Conservation (phyloP, 2,888 invertebrate species). For the Archaeoteleia sp. region DNA sequence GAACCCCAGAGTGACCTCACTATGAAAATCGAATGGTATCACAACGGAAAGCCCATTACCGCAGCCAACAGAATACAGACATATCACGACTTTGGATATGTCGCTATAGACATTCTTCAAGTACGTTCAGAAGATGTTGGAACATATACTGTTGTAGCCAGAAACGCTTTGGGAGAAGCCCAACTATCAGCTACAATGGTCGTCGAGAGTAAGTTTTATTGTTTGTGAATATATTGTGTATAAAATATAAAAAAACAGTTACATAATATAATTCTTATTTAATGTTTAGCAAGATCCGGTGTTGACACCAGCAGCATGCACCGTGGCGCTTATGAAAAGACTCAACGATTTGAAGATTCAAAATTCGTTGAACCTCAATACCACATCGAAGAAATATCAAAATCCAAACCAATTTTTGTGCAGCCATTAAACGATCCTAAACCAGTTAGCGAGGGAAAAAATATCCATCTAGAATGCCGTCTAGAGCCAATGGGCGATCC, state of each 20-base stretch:
- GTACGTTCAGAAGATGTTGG: constrained; percentile 95
- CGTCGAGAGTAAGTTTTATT: constrained; percentile 88
- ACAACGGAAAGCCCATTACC: constrained; percentile 93
- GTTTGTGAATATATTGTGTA: neutral
- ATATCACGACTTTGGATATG: constrained; percentile 97
- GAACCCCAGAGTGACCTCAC: constrained; percentile 96
- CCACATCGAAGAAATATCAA: constrained; percentile 93
- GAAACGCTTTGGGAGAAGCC: constrained; percentile 93
- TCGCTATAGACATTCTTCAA: constrained; percentile 94
- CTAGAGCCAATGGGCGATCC: constrained; percentile 97
- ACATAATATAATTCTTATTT: constrained; percentile 12
- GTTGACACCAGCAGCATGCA: constrained; percentile 95
- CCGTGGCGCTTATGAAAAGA: constrained; percentile 89
- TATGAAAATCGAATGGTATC: constrained; percentile 97
- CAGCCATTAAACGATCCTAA: constrained; percentile 92
- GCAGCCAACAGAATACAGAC: constrained; percentile 94
- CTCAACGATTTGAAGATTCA: constrained; percentile 88
- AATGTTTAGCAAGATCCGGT: constrained; percentile 85
- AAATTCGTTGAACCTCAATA: constrained; percentile 92
- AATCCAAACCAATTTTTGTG: constrained; percentile 95
- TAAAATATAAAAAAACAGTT: constrained; percentile 7
- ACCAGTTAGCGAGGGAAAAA: constrained; percentile 90
- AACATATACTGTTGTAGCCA: constrained; percentile 93
- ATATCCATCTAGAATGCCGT: constrained; percentile 93
- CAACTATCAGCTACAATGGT: constrained; percentile 88